phyloP scores from a whole-genome alignment of 2,113 vertebrate genomes.

The Callopanchax toddi region DNA sequence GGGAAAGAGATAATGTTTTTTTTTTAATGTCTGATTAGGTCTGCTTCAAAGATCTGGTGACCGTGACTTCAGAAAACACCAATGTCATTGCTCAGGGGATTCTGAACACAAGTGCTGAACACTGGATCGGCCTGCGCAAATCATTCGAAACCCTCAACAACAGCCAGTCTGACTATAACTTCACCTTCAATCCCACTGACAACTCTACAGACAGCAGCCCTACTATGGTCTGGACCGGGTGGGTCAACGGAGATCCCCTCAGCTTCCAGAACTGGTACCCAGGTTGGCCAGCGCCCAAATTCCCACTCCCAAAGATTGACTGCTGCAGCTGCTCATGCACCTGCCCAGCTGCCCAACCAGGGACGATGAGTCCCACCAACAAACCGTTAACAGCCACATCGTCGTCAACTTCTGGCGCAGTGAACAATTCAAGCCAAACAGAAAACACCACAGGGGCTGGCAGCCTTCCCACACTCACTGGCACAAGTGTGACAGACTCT shows the following conservation, averaged over 20 bases:
- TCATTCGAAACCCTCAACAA: neutral
- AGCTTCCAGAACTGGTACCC: constrained; percentile 81
- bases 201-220: neutral
- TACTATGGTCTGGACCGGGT: constrained; percentile 60
- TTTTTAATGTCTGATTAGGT: constrained; percentile 19
- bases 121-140: constrained; percentile 77
- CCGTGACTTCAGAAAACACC: constrained; percentile 54
- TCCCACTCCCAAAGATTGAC: neutral
- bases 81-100: constrained; percentile 4
- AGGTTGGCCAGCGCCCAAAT: constrained; percentile 57
- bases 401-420: too few species aligned
- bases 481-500: neutral
- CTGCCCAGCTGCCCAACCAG: neutral
- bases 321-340: constrained; percentile 53
- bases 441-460: too few species aligned
- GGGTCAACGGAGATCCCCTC: constrained; percentile 71
- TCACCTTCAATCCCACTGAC: too few species aligned
- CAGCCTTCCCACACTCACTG: too few species aligned
- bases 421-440: too few species aligned
- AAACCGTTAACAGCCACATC: neutral
- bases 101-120: constrained; percentile 7
- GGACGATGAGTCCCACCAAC: accelerated
- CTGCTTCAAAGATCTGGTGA: constrained; percentile 74
- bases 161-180: neutral
- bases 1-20: neutral